These are phyloP conservation scores for Eurytoma californica DNA, from an alignment of 2,888 invertebrate species.

Conservation along the genomic window DNA sequence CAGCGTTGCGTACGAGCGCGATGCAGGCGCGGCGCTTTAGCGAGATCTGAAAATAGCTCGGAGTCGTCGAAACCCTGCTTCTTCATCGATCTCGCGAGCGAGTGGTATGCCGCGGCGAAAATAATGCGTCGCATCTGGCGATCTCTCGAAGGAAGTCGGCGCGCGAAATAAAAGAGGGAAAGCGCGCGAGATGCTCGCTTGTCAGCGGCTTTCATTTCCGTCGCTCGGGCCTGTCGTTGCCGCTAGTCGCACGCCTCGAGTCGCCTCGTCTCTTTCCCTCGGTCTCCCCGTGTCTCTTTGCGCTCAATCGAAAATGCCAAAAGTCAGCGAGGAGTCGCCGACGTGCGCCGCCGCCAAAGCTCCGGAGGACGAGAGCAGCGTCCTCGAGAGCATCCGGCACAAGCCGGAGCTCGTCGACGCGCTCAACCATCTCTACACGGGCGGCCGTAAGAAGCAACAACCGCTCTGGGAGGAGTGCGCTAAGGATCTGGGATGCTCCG, in stretches of 20 bases:
- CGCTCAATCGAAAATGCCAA: conserved; percentile 41
- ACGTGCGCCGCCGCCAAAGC: conserved; percentile 43
- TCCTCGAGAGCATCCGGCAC: conserved; percentile 56
- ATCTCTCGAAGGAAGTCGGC: background rate
- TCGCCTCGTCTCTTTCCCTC: background rate
- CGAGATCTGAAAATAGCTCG: background rate
- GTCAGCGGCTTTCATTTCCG: conserved; percentile 44
- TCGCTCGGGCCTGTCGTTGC: conserved; percentile 4
- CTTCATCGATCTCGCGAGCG: background rate
- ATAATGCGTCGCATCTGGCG: conserved; percentile 5
- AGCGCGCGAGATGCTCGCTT: conserved; percentile 38
- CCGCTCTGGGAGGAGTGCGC: conserved; percentile 59
- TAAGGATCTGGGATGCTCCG: conserved; percentile 47
- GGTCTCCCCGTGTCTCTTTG: background rate
- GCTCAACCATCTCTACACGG: conserved; percentile 16
- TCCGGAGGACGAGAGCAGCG: conserved; percentile 8
- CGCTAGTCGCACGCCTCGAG: background rate
- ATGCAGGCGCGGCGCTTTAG: background rate
- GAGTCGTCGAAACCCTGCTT: background rate
- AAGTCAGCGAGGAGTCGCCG: conserved; percentile 19
- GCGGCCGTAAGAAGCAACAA: conserved; percentile 45
- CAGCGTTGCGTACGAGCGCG: background rate
- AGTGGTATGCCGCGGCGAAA: background rate
- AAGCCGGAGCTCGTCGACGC: conserved; percentile 58
- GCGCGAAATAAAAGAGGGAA: conserved; percentile 40